Percentiles rank a stretch among this genome's conserved stretches.
These are phyloP conservation scores for Paracentrotus lividus DNA, from an alignment of 53 echinoderm and acorn worm species.

Conservation along the genomic window DNA sequence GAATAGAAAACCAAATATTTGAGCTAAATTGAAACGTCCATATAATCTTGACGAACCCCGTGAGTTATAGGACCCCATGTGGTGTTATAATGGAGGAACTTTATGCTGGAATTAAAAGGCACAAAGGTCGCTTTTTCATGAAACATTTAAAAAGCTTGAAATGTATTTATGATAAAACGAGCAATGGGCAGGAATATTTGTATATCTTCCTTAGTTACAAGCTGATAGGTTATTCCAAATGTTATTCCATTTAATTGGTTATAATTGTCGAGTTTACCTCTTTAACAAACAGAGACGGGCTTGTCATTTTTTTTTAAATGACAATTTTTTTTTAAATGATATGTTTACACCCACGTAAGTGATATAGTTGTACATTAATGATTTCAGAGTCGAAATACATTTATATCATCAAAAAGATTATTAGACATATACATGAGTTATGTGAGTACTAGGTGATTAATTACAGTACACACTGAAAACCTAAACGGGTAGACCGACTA, in stretches of 20 bases:
- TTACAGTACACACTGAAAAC: no score
- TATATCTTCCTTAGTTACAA: not conserved
- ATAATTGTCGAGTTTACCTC: not conserved
- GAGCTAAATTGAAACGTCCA: not conserved
- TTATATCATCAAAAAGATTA: no score
- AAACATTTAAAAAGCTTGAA: not conserved
- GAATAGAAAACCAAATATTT: slow-evolving; percentile 35
- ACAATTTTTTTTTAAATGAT: no score
- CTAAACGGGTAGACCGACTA: no score
- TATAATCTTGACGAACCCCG: not conserved
- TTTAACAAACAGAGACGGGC: not conserved
- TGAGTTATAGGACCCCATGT: not conserved
- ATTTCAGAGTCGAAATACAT: no score
- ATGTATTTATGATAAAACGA: not conserved
- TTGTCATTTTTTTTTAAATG: not conserved
- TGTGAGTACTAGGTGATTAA: no score
- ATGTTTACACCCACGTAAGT: no score
- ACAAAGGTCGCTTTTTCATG: not conserved
- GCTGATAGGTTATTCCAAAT: no score
- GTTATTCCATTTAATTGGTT: no score
- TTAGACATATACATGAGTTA: no score
- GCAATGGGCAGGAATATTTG: not conserved
- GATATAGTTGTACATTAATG: no score
- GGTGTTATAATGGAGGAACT: not conserved
- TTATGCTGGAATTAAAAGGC: not conserved